These are phyloP conservation scores for Parauchenoglanis ngamensis DNA, from an alignment of 2,797 vertebrate species.

Conservation along the genomic window DNA sequence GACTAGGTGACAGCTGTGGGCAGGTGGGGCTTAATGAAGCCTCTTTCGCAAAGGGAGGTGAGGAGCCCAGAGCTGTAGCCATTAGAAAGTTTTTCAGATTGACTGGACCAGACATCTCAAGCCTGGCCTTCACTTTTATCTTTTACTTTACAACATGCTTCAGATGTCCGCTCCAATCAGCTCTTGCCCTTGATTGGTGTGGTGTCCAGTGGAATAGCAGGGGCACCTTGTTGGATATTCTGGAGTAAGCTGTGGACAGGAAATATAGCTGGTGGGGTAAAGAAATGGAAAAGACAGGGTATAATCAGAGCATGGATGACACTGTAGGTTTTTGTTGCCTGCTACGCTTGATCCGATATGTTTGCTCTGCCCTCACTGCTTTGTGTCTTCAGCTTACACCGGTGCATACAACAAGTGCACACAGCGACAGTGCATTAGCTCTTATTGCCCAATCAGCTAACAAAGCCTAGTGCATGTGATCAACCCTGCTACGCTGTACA, in stretches of 20 bases:
- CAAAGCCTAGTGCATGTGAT: constrained; percentile 69
- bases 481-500: constrained; percentile 61
- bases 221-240: constrained; percentile 37
- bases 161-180: constrained; percentile 42
- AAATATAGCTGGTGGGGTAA: constrained; percentile 18
- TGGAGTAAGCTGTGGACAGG: constrained; percentile 34
- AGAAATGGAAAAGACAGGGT: neutral
- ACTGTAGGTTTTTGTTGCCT: neutral
- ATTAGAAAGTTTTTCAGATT: constrained; percentile 31
- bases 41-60: constrained; percentile 77
- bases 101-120: constrained; percentile 43
- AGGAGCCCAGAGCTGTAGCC: constrained; percentile 61
- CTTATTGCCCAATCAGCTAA: constrained; percentile 62
- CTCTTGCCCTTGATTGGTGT: constrained; percentile 7
- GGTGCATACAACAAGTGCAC: constrained; percentile 29
- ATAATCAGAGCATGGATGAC: neutral
- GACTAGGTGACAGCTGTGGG: constrained; percentile 86
- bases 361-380: constrained; percentile 13
- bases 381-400: constrained; percentile 44
- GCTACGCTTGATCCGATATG: neutral
- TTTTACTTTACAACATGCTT: neutral
- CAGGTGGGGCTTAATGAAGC: constrained; percentile 74
- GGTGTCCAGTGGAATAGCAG: neutral
- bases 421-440: constrained; percentile 18
- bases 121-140: constrained; percentile 13